Conservation (phyloP, 1,140 invertebrate genomes). For the Drosophila tsacasi region DNA sequence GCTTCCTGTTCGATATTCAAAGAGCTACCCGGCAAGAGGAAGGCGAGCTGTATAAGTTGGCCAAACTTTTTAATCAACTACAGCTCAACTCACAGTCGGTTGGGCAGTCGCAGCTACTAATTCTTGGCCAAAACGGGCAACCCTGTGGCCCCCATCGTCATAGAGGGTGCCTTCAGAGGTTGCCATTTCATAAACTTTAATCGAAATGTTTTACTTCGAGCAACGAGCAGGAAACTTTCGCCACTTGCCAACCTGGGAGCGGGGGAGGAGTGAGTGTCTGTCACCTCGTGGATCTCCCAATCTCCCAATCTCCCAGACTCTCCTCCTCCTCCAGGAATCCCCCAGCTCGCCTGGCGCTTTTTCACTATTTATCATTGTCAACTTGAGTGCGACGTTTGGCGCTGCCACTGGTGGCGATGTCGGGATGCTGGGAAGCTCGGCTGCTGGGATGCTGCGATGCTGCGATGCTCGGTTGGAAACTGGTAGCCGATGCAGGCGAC, state of each 20-base stretch:
- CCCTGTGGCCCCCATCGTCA: conserved; percentile 13
- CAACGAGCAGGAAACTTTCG: conserved; percentile 72
- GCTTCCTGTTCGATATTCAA: conserved; percentile 73
- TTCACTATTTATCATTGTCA: conserved; percentile 84
- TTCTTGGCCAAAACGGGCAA: conserved; percentile 49
- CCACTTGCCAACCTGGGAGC: conserved; percentile 67
- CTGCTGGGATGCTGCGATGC: conserved; percentile 14
- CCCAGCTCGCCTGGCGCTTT: conserved; percentile 72
- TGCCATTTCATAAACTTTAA: conserved; percentile 82
- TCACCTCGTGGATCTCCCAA: conserved; percentile 34
- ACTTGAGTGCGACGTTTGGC: conserved; percentile 82
- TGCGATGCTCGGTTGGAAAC: conserved; percentile 28
- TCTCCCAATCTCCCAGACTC: background rate
- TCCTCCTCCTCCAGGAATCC: background rate
- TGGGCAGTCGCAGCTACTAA: conserved; percentile 51
- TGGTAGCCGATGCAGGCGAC: conserved; percentile 63
- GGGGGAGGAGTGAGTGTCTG: conserved; percentile 37
- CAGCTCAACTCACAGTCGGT: conserved; percentile 50
- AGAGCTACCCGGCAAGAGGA: conserved; percentile 1
- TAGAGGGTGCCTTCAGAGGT: conserved; percentile 41
- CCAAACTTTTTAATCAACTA: conserved; percentile 78
- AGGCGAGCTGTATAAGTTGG: conserved; percentile 47
- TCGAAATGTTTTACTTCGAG: conserved; percentile 83
- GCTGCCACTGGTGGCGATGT: conserved; percentile 57
- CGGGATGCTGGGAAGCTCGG: conserved; percentile 21